Conservation (phyloP, 2,797 vertebrate species). For the Pelobates cultripes region DNA sequence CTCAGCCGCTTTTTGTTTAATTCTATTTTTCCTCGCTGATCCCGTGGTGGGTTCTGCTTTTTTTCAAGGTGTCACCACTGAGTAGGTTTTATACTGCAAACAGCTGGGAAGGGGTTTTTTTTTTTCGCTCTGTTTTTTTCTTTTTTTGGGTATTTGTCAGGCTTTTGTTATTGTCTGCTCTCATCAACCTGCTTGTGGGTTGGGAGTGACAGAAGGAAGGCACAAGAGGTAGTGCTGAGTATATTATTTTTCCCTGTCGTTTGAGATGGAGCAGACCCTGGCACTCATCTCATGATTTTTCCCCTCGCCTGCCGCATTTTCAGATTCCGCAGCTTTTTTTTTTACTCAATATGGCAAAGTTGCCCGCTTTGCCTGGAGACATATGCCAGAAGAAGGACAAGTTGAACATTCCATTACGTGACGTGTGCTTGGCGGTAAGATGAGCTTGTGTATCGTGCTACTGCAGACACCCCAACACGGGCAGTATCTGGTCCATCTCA, state of each 20-base stretch:
- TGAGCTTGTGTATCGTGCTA: slow-evolving; percentile 8
- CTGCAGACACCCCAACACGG: slow-evolving; percentile 13
- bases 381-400: slow-evolving; percentile 49
- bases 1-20: slow-evolving; percentile 96
- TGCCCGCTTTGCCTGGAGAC: slow-evolving; percentile 78
- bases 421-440: slow-evolving; percentile 25
- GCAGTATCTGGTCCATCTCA: slow-evolving; percentile 22
- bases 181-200: slow-evolving; percentile 71
- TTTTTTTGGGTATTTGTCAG: slow-evolving; percentile 68
- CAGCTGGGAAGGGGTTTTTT: slow-evolving; percentile 64
- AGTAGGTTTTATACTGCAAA: slow-evolving; percentile 77
- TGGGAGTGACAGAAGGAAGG: slow-evolving; percentile 57
- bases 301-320: slow-evolving; percentile 77
- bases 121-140: slow-evolving; percentile 33
- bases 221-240: slow-evolving; percentile 31
- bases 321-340: slow-evolving; percentile 79
- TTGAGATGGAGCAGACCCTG: slow-evolving; percentile 97
- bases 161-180: slow-evolving; percentile 74
- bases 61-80: slow-evolving; percentile 92
- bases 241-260: slow-evolving; percentile 78
- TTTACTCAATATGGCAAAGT: slow-evolving; percentile 99
- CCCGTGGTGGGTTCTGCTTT: slow-evolving; percentile 88
- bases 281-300: slow-evolving; percentile 74
- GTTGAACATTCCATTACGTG: slow-evolving; percentile 43
- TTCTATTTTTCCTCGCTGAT: slow-evolving; percentile 78